phyloP scores from a whole-genome alignment of 2,113 vertebrate species.

The Columba livia region DNA sequence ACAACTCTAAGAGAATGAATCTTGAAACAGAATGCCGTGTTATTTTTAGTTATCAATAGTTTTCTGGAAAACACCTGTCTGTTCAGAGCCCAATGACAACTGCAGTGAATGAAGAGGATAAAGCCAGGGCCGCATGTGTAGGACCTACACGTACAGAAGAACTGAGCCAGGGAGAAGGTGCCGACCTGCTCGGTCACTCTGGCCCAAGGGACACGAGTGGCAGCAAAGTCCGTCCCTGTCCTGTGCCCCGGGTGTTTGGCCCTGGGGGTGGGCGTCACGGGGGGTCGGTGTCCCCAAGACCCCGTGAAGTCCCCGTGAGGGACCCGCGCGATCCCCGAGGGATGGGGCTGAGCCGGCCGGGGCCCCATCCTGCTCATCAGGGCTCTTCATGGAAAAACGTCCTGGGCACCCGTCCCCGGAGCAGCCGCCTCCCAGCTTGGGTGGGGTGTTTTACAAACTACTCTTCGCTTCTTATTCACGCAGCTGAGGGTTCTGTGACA shows the following conservation, averaged over 20 bases:
- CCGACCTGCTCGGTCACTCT: fast-evolving
- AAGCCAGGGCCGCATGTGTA: fast-evolving
- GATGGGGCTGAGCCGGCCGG: no score
- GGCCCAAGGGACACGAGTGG: background rate
- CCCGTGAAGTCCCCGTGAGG: no score
- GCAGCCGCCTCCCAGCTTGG: no score
- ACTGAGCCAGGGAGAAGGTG: background rate
- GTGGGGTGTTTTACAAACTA: background rate
- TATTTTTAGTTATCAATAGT: background rate
- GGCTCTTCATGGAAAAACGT: background rate
- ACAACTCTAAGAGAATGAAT: background rate
- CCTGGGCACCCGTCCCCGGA: background rate
- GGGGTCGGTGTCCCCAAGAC: no score
- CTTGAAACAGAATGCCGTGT: fast-evolving
- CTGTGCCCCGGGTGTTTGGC: background rate
- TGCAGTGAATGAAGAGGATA: background rate
- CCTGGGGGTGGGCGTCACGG: background rate
- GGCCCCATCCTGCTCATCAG: no score
- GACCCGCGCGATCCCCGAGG: no score
- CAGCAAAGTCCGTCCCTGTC: background rate
- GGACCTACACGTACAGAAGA: fast-evolving
- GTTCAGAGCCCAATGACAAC: background rate
- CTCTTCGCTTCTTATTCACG: background rate
- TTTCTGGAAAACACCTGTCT: background rate
- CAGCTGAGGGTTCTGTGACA: background rate